Evolutionary conservation across 2,113 vertebrate genomes (phyloP).

Genomic region (Periophthalmodon schlosseri): DNA sequence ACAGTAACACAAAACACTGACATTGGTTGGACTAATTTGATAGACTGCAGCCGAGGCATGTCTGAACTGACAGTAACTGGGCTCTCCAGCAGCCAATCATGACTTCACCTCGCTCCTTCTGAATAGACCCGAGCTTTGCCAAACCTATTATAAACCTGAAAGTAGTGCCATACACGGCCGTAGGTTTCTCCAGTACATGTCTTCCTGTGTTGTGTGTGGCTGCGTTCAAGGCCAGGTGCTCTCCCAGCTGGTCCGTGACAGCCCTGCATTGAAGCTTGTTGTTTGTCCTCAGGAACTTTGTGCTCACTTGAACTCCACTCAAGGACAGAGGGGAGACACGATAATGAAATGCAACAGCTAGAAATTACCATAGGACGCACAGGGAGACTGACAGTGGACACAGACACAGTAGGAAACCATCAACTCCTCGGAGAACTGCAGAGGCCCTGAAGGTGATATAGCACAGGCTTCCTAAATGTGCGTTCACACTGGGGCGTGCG

Average conservation of each 20-base stretch:
- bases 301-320: conserved; percentile 14
- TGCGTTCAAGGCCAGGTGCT: conserved; percentile 47
- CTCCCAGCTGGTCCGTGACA: conserved; percentile 47
- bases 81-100: neutral
- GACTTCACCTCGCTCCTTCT: neutral
- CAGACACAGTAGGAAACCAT: conserved; percentile 26
- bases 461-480: conserved; percentile 3
- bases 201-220: conserved; percentile 20
- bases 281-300: conserved; percentile 28
- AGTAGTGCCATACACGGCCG: neutral
- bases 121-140: neutral
- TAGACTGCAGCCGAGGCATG: conserved; percentile 6
- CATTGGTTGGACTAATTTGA: neutral
- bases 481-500: too few relatives aligned
- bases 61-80: neutral
- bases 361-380: conserved; percentile 21
- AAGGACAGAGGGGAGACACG: conserved; percentile 27
- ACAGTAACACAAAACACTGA: neutral
- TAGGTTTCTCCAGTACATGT: neutral
- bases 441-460: conserved; percentile 43
- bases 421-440: conserved; percentile 10
- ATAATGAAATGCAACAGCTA: conserved; percentile 17
- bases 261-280: conserved; percentile 19
- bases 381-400: conserved; percentile 9
- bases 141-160: neutral